Evolutionary conservation across 2,113 vertebrate genomes (phyloP), one percentile per base, ranked within the genome.

Genomic region (Phyllostomus hastatus): DNA sequence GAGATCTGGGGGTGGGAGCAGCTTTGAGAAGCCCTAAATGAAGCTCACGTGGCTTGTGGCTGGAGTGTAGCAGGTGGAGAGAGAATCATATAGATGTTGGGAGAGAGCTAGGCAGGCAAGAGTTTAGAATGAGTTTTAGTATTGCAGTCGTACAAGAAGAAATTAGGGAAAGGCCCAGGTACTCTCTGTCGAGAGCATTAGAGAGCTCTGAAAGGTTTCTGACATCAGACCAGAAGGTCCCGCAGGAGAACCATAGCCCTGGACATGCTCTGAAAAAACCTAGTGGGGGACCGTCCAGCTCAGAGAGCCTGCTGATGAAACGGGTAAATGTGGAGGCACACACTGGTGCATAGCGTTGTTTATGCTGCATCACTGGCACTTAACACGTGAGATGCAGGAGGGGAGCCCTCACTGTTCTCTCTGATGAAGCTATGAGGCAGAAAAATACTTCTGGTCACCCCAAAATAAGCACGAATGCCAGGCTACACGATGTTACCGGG

Each of bases 351-450:
- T 7, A 1, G 22, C 16, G 28, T 26, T 31, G 33, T 59, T 73
- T 10, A 1, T 73, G 1, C 12, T 1, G 0, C n/a, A 8, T 61
- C 26, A 0, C 3, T 41, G 41, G 59, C 2, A 26, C 48, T 26
- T 17, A 59, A 14, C 50, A 28, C 66, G 26, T 28, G 59, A 38
- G 43, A 31, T 38, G 41, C 26, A 46, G 59, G 72, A 69, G 22
- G 7, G 20, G 41, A 70, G 26, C n/a, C 2, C 0, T 82, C 24
- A 8, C 31, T 14, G 24, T n/a, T 31, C 83, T 70, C n/a, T 75
- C n/a, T 78, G 4, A 16, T 14, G 67, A 19, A 72, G 17, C 26
- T 17, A 7, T 4, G 52, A 83, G 75, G 41, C 78, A 57, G 54
- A 16, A 28, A 35, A 59, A 28, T 64, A 41, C 48, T 48, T 50